These are phyloP conservation scores for Leptobrachium leishanense DNA, from an alignment of 2,113 vertebrate genomes.

Conservation along the genomic window DNA sequence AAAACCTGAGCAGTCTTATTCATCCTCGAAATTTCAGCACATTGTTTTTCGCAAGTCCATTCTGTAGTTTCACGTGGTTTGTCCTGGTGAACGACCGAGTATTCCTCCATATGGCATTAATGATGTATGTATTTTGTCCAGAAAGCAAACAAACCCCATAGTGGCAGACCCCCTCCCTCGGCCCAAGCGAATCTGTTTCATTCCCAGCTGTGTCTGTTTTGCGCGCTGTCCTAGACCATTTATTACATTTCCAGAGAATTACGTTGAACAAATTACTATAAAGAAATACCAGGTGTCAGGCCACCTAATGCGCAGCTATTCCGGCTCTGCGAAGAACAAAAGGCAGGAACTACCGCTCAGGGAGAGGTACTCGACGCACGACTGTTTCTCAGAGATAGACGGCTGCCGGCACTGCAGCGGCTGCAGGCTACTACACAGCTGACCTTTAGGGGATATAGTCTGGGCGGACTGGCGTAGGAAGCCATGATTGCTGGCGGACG, in stretches of 20 bases:
- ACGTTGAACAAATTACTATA: constrained; percentile 26
- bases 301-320: constrained; percentile 6
- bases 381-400: too few relatives aligned
- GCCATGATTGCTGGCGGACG: too few relatives aligned
- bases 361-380: too few relatives aligned
- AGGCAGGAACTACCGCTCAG: background rate
- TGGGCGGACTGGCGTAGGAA: too few relatives aligned
- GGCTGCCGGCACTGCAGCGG: too few relatives aligned
- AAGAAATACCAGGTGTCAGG: constrained; percentile 34
- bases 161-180: background rate
- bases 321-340: background rate
- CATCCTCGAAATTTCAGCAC: background rate
- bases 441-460: too few relatives aligned
- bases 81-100: background rate
- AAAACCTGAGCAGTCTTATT: too few relatives aligned
- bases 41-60: constrained; percentile 31
- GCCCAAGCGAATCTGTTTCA: constrained; percentile 14
- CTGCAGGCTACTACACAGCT: too few relatives aligned
- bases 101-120: constrained; percentile 12
- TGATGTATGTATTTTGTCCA: background rate
- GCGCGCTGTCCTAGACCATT: constrained; percentile 1
- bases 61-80: constrained; percentile 4
- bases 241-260: constrained; percentile 11
- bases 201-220: constrained; percentile 28
- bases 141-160: constrained; percentile 26